Base-by-base conservation (phyloP, 1,140 invertebrate species). In the Batillaria attramentaria region DNA sequence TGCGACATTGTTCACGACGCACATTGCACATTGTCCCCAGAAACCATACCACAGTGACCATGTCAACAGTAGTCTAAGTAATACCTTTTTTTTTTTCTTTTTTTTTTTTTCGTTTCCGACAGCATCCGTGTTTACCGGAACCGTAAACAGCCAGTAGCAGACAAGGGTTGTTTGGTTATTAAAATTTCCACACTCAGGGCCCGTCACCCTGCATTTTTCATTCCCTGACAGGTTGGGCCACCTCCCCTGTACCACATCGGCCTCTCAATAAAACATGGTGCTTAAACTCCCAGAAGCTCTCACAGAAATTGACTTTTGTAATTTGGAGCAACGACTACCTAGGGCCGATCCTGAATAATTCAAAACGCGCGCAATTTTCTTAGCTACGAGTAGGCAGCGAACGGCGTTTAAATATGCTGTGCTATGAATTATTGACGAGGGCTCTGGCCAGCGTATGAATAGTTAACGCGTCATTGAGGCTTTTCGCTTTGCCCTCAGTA, bases 281-380 rank as follows among this genome's bases (percentile, higher is more conserved):
- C 57, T 62, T 62, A 62, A 62, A 62, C 57, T 62, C 57, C 57
- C 57, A 62, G 57, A 62, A 62, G 57, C 57, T 62, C 57, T 62
- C 57, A 62, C 57, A 62, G 57, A 62, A 62, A 62, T 62, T 62
- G 57, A 62, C 57, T 62, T 62, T 62, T 62, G 57, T 62, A 62
- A 62, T 62, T 62, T 62, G 57, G 57, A 62, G 57, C n/a, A 62
- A 24, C n/a, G 57, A 62, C n/a, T 62, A 62, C 57, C 57, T 16
- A 62, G 57, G 57, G 57, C 13, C 57, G 57, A 8, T 8, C n/a
- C n/a, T 62, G n/a, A 62, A 62, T 62, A 28, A 62, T 62, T 62
- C 24, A 62, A 24, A 8, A n/a, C 57, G 24, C 57, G 57, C 57
- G 57, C 57, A 62, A 62, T 62, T 62, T 62, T 62, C 57, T 24